Evolutionary conservation across 1,140 invertebrate species (phyloP).

Genomic region (Cyphomyrmex costatus): DNA sequence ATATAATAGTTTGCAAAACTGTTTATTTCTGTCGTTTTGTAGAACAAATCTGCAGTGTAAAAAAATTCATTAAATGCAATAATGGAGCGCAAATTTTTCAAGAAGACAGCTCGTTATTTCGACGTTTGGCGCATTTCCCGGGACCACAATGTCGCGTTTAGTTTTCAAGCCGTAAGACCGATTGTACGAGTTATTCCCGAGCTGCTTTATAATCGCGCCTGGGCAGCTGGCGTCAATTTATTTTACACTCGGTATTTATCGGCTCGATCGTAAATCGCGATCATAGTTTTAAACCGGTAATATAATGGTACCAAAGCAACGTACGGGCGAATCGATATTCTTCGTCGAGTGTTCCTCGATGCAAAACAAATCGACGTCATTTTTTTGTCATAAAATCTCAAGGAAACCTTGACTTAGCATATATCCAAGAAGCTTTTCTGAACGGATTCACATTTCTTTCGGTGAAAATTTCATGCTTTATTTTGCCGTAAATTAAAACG

Average conservation of each 20-base stretch:
- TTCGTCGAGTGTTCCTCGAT: not conserved
- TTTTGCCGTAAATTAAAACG: not conserved
- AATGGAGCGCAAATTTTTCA: not conserved
- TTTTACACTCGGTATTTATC: conserved; percentile 70
- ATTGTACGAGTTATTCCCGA: conserved; percentile 42
- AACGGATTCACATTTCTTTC: not conserved
- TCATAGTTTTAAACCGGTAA: conserved; percentile 20
- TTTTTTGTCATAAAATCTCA: conserved; percentile 46
- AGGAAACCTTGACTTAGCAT: conserved; percentile 25
- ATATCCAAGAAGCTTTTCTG: not conserved
- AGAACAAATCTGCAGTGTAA: not conserved
- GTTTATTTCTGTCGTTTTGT: not conserved
- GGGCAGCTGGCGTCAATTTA: conserved; percentile 68
- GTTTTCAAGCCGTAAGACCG: conserved; percentile 11
- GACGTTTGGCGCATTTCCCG: conserved; percentile 1
- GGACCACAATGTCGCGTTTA: conserved; percentile 24
- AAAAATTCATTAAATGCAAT: conserved; percentile 16
- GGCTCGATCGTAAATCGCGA: conserved; percentile 64
- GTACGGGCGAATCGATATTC: conserved; percentile 49
- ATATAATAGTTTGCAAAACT: conserved; percentile 35
- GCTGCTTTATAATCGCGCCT: conserved; percentile 60
- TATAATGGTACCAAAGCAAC: not conserved
- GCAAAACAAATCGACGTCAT: conserved; percentile 4
- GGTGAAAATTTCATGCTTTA: not conserved
- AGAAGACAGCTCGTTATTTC: not conserved